A percentile compares a stretch with the other conserved stretches of the same genome.
These are phyloP conservation scores for Nasonia oneida DNA, from an alignment of 2,888 invertebrate species.

Conservation along the genomic window DNA sequence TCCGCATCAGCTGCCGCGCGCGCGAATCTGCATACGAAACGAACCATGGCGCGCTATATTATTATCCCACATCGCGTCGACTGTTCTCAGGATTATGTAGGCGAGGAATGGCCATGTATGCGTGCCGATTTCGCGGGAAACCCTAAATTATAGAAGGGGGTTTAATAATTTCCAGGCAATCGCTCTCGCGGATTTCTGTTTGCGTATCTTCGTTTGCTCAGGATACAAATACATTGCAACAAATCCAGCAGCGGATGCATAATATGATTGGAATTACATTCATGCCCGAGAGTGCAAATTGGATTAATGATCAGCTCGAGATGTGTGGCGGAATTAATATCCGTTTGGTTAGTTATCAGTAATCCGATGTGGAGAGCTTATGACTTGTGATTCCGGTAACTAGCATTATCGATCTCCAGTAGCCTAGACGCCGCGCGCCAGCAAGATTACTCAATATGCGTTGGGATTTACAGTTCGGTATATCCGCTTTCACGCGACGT, in stretches of 20 bases:
- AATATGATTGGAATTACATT: constrained; percentile 31
- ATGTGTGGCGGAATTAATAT: constrained; percentile 40
- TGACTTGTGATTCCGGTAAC: constrained; percentile 39
- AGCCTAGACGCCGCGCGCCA: neutral
- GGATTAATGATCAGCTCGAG: constrained; percentile 40
- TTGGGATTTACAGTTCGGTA: neutral
- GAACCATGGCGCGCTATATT: too few species aligned
- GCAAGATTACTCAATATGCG: neutral
- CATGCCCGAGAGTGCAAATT: constrained; percentile 5
- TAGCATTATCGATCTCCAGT: constrained; percentile 21
- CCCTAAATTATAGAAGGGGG: too few species aligned
- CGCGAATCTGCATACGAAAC: too few species aligned
- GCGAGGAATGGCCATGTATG: too few species aligned
- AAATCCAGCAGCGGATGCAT: neutral
- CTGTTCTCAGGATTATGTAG: too few species aligned
- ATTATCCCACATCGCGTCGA: too few species aligned
- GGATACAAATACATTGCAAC: neutral
- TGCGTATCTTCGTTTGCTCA: neutral
- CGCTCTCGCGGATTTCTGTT: neutral
- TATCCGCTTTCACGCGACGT: neutral
- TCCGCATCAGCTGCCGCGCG: too few species aligned
- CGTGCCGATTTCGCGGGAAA: too few species aligned
- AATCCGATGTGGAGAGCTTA: constrained; percentile 19
- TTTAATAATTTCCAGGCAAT: neutral
- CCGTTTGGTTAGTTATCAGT: constrained; percentile 30